These are phyloP conservation scores for Dasypus novemcinctus DNA, from an alignment of 2,113 vertebrate species.

Conservation along the genomic window DNA sequence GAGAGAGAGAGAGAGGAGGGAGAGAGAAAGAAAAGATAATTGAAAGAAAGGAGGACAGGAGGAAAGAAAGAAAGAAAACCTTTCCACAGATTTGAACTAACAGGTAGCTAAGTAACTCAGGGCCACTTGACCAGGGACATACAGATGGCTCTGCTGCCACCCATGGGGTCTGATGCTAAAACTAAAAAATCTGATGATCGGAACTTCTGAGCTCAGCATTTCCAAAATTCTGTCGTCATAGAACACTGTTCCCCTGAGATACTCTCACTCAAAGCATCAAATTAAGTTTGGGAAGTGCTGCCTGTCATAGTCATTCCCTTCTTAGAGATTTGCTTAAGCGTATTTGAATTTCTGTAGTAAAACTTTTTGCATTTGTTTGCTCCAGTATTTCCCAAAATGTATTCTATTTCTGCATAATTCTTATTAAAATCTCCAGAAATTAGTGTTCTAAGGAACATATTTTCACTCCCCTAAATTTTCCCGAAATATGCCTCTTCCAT, in stretches of 20 bases:
- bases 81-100: not conserved
- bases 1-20: too few species aligned
- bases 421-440: constrained; percentile 2
- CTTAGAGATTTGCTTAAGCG: not conserved
- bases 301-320: not conserved
- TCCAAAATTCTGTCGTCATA: not conserved
- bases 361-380: not conserved
- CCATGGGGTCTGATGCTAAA: not conserved
- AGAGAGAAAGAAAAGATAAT: too few species aligned
- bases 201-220: not conserved
- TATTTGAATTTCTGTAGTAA: not conserved
- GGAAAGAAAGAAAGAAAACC: not conserved
- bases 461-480: not conserved
- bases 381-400: not conserved
- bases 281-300: not conserved
- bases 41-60: too few species aligned
- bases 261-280: not conserved
- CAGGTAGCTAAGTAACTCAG: not conserved
- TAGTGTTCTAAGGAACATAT: not conserved
- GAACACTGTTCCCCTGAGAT: not conserved
- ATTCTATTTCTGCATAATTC: not conserved
- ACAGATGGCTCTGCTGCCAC: not conserved
- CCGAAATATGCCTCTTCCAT: not conserved
- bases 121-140: not conserved
- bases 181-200: not conserved